Conservation (phyloP, 2,888 invertebrate genomes). For the Apotomis betuletana region DNA sequence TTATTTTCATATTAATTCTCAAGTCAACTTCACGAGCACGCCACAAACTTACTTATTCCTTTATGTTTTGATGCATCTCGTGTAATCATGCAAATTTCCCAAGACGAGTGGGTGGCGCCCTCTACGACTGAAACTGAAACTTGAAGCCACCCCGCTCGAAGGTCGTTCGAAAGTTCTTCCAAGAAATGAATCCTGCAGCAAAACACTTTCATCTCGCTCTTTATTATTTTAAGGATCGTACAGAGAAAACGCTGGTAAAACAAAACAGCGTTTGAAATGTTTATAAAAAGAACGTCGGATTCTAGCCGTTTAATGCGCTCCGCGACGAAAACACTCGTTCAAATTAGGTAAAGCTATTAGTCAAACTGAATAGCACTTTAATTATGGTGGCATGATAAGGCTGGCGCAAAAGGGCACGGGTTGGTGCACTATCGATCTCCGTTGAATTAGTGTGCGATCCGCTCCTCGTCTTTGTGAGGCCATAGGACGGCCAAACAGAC, state of each 20-base stretch:
- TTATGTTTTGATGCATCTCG: slow-evolving; percentile 65
- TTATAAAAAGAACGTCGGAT: not conserved
- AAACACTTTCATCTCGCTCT: slow-evolving; percentile 76
- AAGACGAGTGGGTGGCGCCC: slow-evolving; percentile 68
- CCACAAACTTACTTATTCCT: slow-evolving; percentile 44
- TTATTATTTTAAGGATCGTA: slow-evolving; percentile 46
- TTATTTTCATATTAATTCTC: slow-evolving; percentile 12
- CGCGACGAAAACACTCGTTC: slow-evolving; percentile 27
- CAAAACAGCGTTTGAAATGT: slow-evolving; percentile 14
- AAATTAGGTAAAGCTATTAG: slow-evolving; percentile 37
- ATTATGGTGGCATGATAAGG: slow-evolving; percentile 70
- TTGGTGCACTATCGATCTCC: slow-evolving; percentile 82
- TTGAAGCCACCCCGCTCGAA: slow-evolving; percentile 71
- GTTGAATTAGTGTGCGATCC: slow-evolving; percentile 83
- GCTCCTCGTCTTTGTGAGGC: slow-evolving; percentile 81
- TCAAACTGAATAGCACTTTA: slow-evolving; percentile 63
- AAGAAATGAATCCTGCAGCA: slow-evolving; percentile 74
- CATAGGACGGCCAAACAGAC: slow-evolving; percentile 82
- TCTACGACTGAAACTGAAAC: slow-evolving; percentile 75
- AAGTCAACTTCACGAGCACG: slow-evolving; percentile 21
- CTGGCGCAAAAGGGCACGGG: slow-evolving; percentile 75
- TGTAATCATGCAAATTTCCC: slow-evolving; percentile 79
- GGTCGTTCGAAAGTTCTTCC: slow-evolving; percentile 79
- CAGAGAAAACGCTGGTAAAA: slow-evolving; percentile 1
- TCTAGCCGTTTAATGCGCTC: slow-evolving; percentile 6